Evolutionary conservation across 2,113 vertebrate species (phyloP).

Genomic region (Dendropsophus ebraccatus): DNA sequence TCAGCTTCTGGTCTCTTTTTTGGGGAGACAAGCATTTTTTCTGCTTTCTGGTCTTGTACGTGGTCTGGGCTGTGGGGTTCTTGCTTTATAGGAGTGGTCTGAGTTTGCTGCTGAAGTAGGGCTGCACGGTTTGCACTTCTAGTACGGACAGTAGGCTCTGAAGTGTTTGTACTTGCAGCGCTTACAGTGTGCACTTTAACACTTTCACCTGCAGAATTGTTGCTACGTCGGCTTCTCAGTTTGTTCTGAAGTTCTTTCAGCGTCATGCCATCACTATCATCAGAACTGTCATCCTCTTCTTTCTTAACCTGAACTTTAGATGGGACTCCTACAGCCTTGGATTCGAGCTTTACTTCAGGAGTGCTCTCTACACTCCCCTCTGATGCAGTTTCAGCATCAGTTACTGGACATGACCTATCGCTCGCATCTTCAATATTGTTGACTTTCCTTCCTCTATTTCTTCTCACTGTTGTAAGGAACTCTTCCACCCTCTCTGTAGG

Average conservation of each 20-base stretch:
- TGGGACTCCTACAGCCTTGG: slow-evolving; percentile 54
- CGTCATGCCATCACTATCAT: slow-evolving; percentile 82
- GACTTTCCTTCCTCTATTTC: slow-evolving; percentile 68
- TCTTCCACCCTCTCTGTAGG: slow-evolving; percentile 86
- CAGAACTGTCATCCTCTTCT: slow-evolving; percentile 74
- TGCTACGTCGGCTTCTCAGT: slow-evolving; percentile 65
- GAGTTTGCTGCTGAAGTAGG: slow-evolving; percentile 66
- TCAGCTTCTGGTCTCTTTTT: slow-evolving; percentile 75
- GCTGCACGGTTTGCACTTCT: slow-evolving; percentile 67
- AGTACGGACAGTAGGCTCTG: slow-evolving; percentile 66
- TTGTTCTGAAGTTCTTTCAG: slow-evolving; percentile 76
- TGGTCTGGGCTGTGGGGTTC: slow-evolving; percentile 64
- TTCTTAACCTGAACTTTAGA: slow-evolving; percentile 61
- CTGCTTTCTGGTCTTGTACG: slow-evolving; percentile 57
- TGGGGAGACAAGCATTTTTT: slow-evolving; percentile 56
- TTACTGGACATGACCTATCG: slow-evolving; percentile 75
- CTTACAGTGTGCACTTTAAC: slow-evolving; percentile 59
- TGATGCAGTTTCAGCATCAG: slow-evolving; percentile 82
- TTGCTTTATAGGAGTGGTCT: slow-evolving; percentile 60
- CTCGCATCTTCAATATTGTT: slow-evolving; percentile 76
- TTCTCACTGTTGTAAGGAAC: slow-evolving; percentile 86
- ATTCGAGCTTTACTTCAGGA: slow-evolving; percentile 74
- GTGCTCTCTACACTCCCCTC: slow-evolving; percentile 89
- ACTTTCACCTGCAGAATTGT: slow-evolving; percentile 57
- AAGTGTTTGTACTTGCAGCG: slow-evolving; percentile 45